These are phyloP conservation scores for Cephus pygmeus DNA, from an alignment of 2,888 invertebrate species.

Conservation along the genomic window DNA sequence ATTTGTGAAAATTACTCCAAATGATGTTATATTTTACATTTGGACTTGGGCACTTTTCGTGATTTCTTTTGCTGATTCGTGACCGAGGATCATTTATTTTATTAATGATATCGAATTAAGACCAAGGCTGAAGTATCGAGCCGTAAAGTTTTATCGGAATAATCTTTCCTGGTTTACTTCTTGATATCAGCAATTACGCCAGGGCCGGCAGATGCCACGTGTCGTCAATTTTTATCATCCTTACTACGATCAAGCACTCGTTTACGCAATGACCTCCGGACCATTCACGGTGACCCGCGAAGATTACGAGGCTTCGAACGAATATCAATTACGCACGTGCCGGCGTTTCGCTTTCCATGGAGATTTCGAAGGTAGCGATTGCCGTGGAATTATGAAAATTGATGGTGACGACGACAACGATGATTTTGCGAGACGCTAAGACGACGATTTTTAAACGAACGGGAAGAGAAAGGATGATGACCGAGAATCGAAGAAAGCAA, in stretches of 20 bases:
- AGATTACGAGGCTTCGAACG: not conserved
- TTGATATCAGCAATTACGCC: not conserved
- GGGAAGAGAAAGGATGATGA: not conserved
- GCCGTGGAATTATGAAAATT: not conserved
- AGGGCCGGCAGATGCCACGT: not conserved
- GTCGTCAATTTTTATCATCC: not conserved
- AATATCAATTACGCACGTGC: not conserved
- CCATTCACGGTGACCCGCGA: not conserved
- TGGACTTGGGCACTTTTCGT: not conserved
- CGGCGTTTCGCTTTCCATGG: not conserved
- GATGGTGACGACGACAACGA: not conserved
- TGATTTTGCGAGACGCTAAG: not conserved
- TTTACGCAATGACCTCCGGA: not conserved
- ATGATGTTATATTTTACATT: not conserved
- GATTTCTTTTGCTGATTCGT: not conserved
- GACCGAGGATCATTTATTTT: not conserved
- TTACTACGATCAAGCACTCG: not conserved
- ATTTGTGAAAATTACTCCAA: not conserved
- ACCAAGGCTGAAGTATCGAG: not conserved
- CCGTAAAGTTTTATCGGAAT: not conserved
- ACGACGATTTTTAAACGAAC: not conserved
- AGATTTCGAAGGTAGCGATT: not conserved
- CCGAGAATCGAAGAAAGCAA: not conserved
- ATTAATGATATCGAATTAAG: not conserved
- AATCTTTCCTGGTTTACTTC: not conserved